Conservation (phyloP, 2,797 vertebrate genomes). For the Sebastes matsubarae region DNA sequence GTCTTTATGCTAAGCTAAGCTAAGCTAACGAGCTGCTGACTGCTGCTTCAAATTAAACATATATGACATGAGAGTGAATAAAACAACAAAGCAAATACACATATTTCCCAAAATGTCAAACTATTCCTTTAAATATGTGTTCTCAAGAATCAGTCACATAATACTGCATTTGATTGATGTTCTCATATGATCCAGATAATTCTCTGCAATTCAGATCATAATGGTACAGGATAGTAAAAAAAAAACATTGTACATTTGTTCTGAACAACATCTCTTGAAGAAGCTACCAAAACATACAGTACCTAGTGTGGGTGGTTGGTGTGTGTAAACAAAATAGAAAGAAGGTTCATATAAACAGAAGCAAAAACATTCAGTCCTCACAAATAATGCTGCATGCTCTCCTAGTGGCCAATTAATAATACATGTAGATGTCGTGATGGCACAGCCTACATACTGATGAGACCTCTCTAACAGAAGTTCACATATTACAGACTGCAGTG, state of each 20-base stretch:
- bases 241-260: not conserved
- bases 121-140: not conserved
- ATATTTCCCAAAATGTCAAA: not conserved
- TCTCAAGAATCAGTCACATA: not conserved
- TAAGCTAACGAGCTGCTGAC: not conserved
- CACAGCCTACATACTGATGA: not conserved
- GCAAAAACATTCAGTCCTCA: conserved; percentile 26
- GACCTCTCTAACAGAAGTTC: not conserved
- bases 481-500: not conserved
- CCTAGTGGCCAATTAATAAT: conserved; percentile 14
- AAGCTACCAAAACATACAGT: conserved; percentile 12
- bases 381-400: conserved; percentile 9
- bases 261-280: conserved; percentile 18
- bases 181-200: not conserved
- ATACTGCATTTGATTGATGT: not conserved
- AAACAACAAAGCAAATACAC: not conserved
- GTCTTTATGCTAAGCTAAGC: not conserved
- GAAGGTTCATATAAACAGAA: conserved; percentile 12
- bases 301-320: conserved; percentile 30
- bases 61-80: not conserved
- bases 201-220: not conserved
- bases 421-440: not conserved
- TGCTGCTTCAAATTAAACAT: not conserved
- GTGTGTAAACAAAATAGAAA: conserved; percentile 8
- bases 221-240: not conserved